These are phyloP conservation scores for Dunckerocampus dactyliophorus DNA, from an alignment of 2,113 vertebrate genomes.

Conservation along the genomic window DNA sequence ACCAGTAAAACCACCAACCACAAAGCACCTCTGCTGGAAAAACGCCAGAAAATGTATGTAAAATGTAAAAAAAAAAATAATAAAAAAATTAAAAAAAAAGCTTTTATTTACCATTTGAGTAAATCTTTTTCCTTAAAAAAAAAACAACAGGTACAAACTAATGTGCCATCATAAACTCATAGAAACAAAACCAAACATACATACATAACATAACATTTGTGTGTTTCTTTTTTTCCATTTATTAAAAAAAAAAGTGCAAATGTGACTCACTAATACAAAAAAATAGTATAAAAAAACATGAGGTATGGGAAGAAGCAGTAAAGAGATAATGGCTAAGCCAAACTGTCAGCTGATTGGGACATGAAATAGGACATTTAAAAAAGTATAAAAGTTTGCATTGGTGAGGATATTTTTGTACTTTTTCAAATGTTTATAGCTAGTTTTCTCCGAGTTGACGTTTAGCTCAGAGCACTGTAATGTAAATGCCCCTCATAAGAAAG, in stretches of 20 bases:
- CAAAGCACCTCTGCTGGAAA: background rate
- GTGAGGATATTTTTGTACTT: too few relatives aligned
- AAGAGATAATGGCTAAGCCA: slow-evolving; percentile 52
- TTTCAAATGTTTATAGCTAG: too few relatives aligned
- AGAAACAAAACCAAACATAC: slow-evolving; percentile 44
- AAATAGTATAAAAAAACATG: slow-evolving; percentile 46
- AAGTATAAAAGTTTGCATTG: background rate
- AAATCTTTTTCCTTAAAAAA: slow-evolving; percentile 31
- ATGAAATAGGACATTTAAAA: background rate
- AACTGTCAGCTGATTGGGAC: slow-evolving; percentile 39
- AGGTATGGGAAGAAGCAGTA: slow-evolving; percentile 55
- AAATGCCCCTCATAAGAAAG: too few relatives aligned
- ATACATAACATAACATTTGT: slow-evolving; percentile 51
- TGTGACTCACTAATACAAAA: slow-evolving; percentile 60
- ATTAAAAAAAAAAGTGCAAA: slow-evolving; percentile 62
- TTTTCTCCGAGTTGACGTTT: too few relatives aligned
- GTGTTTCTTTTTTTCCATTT: slow-evolving; percentile 14
- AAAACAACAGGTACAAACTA: slow-evolving; percentile 56
- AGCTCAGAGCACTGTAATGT: too few relatives aligned
- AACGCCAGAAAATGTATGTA: too few relatives aligned
- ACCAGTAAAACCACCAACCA: slow-evolving; percentile 55
- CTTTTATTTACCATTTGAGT: slow-evolving; percentile 63
- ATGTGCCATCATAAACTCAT: slow-evolving; percentile 49
- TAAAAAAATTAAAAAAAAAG: background rate
- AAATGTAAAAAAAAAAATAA: too few relatives aligned